Evolutionary conservation across 2,888 invertebrate species (phyloP).

Genomic region (Drosophila siamana): DNA sequence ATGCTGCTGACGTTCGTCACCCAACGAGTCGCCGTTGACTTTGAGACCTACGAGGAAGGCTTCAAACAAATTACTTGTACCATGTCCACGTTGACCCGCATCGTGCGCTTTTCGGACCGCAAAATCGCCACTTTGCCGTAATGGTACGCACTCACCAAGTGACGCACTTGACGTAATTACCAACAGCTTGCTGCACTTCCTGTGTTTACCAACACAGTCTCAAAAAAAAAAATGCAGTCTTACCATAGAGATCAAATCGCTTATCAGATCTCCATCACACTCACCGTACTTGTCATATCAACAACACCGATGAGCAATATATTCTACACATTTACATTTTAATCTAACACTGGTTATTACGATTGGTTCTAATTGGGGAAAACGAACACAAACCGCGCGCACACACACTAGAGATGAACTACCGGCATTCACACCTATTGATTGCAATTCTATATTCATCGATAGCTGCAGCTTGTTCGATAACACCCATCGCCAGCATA

Average conservation of each 20-base stretch:
- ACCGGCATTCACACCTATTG: background rate
- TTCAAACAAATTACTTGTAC: slow-evolving; percentile 97
- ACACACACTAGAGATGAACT: background rate
- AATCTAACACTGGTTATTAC: no score
- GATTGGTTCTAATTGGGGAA: no score
- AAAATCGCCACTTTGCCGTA: slow-evolving; percentile 37
- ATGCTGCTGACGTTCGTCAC: slow-evolving; percentile 93
- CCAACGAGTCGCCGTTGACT: slow-evolving; percentile 94
- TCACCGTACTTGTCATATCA: no score
- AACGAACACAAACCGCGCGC: background rate
- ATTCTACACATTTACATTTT: no score
- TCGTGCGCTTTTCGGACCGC: slow-evolving; percentile 88
- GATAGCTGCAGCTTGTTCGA: background rate
- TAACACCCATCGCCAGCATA: background rate
- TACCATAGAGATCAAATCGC: no score
- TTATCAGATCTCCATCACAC: no score
- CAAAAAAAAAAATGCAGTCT: no score
- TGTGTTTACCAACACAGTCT: no score
- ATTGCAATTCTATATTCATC: background rate
- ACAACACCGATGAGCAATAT: no score
- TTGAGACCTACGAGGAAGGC: slow-evolving; percentile 94
- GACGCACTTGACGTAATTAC: background rate
- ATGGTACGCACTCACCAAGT: background rate
- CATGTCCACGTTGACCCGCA: slow-evolving; percentile 94
- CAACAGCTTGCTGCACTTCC: background rate